Conservation (phyloP, 1,140 invertebrate species). For the Tetragonula clypearis region DNA sequence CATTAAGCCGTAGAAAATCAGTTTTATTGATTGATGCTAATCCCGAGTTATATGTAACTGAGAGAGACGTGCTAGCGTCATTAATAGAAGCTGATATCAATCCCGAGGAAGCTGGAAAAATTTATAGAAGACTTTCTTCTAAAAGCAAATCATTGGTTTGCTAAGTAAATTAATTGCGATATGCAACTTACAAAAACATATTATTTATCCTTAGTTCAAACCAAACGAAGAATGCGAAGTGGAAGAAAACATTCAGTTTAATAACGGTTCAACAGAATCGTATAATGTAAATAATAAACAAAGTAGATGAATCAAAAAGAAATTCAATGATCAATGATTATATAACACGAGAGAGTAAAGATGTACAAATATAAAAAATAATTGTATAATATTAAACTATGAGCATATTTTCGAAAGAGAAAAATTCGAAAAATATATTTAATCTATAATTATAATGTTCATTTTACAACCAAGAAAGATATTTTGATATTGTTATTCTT, state of each 20-base stretch:
- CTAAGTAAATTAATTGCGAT: constrained; percentile 46
- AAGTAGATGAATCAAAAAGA: not conserved
- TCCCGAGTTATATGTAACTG: constrained; percentile 73
- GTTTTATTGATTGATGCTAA: constrained; percentile 74
- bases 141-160: constrained; percentile 69
- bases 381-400: not conserved
- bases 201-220: not conserved
- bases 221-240: too few relatives aligned
- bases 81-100: constrained; percentile 74
- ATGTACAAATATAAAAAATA: not conserved
- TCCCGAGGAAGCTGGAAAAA: constrained; percentile 71
- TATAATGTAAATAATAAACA: not conserved
- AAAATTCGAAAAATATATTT: not conserved
- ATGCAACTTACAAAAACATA: not conserved
- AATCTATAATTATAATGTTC: not conserved
- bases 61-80: constrained; percentile 73
- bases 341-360: not conserved
- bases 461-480: not conserved
- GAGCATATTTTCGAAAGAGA: not conserved
- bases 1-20: not conserved
- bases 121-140: constrained; percentile 70
- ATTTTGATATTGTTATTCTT: constrained; percentile 1
- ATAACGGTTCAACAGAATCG: not conserved
- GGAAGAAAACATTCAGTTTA: not conserved
- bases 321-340: not conserved